Conservation (phyloP, 2,797 vertebrate species). For the Clarias platycephalus region DNA sequence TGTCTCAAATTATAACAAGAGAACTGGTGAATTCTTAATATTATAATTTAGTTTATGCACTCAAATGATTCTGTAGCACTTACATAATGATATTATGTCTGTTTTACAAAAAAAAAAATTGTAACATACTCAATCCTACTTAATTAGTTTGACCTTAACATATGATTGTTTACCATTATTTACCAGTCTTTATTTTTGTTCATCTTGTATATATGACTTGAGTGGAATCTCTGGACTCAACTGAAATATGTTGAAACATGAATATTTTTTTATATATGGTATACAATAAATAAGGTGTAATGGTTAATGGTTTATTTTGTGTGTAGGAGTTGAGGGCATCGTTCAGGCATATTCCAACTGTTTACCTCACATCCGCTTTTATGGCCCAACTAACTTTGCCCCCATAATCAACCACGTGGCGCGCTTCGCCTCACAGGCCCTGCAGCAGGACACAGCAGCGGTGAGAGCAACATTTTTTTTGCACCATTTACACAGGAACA, state of each 20-base stretch:
- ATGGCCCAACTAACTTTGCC: conserved; percentile 95
- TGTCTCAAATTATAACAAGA: not conserved
- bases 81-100: no score
- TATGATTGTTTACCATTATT: no score
- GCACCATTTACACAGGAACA: not conserved
- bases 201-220: no score
- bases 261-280: no score
- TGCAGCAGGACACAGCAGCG: conserved; percentile 86
- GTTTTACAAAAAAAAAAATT: no score
- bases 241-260: no score
- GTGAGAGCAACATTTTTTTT: conserved; percentile 71
- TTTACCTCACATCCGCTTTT: conserved; percentile 95
- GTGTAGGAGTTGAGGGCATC: conserved; percentile 92
- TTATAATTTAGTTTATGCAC: not conserved
- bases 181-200: no score
- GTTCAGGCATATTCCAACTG: conserved; percentile 91
- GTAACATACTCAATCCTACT: no score
- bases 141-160: no score
- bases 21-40: not conserved
- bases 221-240: no score
- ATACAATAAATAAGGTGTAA: not conserved
- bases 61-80: no score
- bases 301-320: conserved; percentile 9
- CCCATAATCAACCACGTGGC: conserved; percentile 96
- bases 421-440: conserved; percentile 90